Evolutionary conservation across 2,888 invertebrate species (phyloP).

Genomic region (Polymixis flavicincta): DNA sequence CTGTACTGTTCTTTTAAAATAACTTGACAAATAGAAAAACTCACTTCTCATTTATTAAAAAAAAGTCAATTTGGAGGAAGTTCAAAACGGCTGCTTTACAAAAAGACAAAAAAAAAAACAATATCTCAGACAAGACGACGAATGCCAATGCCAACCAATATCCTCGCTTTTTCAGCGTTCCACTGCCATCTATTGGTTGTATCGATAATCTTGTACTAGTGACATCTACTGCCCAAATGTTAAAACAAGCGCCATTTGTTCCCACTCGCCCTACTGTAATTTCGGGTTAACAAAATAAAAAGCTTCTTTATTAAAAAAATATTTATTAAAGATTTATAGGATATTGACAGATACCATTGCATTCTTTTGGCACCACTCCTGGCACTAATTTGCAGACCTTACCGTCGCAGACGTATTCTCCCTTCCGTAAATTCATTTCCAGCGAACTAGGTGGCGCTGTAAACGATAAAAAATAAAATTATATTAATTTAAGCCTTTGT

Average conservation of each 20-base stretch:
- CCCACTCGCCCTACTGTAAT: background rate
- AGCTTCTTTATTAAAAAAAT: background rate
- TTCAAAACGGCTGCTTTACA: background rate
- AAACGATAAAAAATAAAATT: conserved; percentile 15
- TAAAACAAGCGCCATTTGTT: background rate
- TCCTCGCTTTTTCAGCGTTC: background rate
- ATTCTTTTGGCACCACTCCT: conserved; percentile 75
- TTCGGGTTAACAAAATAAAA: background rate
- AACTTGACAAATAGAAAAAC: background rate
- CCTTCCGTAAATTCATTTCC: conserved; percentile 71
- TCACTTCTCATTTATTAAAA: background rate
- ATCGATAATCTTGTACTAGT: background rate
- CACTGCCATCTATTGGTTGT: conserved; percentile 7
- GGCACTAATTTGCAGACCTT: conserved; percentile 76
- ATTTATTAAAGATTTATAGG: conserved; percentile 53
- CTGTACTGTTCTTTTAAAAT: background rate
- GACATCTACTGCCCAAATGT: background rate
- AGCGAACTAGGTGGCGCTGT: conserved; percentile 39
- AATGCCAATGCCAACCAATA: background rate
- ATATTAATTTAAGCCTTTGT: too few relatives aligned
- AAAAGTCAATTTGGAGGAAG: background rate
- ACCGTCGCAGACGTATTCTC: conserved; percentile 79
- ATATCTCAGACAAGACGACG: background rate
- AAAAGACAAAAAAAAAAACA: background rate
- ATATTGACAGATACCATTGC: conserved; percentile 80